Base-by-base conservation (phyloP, 2,888 invertebrate species). In the Eledona agricola region DNA sequence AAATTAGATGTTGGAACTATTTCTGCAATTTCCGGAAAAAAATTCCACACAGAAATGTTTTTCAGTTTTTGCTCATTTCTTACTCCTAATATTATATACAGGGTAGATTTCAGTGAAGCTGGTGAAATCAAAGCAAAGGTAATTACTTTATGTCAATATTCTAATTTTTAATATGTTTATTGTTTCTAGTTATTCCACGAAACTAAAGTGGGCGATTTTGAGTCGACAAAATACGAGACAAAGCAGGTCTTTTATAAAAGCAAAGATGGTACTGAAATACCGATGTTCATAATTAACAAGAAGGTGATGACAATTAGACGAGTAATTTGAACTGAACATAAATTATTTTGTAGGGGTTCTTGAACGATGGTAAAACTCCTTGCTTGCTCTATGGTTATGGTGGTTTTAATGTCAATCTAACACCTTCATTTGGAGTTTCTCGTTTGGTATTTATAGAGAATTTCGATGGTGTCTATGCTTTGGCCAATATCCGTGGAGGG, bases 401-500 rank as follows among this genome's bases (percentile, higher is more conserved):
- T 43, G 98, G 98, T 0, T 99, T 99, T 77, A 96, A 95, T 79
- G 86, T 94, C 62, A 90, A 92, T 73, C 80, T 96, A 60, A 89
- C 90, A 72, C 97, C 98, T 2, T 83, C 84, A 35, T 99, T 98
- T 79, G 90, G 91, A 64, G 86, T 95, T 15, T 88, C 89, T 6
- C 82, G 94, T 43, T 77, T 96, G 17, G 86, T 95, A 59, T 95
- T 95, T 74, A 88, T 97, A 72, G 89, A 94, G 69, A 87, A 93
- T 69, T 87, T 96, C 60, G 83, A 88, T 72, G 97, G 96, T 1
- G 83, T 96, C 38, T 83, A 93, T 57, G 97, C 94, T 7, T 83
- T 95, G 60, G 90, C 98, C 13, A 99, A 98, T 79, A 89, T 98
- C 43, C 83, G 98, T 32, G 98, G 98, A 42, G 98, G 98, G 70